Evolutionary conservation across 2,113 vertebrate genomes (phyloP).

Genomic region (Balaenoptera acutorostrata): DNA sequence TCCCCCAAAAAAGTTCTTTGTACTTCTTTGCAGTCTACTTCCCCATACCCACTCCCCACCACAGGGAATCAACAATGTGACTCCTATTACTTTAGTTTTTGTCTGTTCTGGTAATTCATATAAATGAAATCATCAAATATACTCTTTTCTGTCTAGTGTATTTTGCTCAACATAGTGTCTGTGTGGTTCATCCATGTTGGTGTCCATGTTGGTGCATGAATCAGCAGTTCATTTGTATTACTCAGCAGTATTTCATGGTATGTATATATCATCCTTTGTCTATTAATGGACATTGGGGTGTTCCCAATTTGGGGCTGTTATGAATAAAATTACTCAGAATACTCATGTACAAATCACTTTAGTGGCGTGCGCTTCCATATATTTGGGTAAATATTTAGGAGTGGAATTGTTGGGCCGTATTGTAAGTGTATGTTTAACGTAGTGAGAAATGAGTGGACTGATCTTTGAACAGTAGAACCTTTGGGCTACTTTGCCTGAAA

Average conservation of each 20-base stretch:
- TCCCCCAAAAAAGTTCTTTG: too few relatives aligned
- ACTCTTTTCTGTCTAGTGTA: neutral
- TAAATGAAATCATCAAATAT: neutral
- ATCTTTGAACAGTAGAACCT: neutral
- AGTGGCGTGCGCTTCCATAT: neutral
- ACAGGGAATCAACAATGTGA: neutral
- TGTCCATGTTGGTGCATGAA: neutral
- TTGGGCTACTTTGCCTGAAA: neutral
- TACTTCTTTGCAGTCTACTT: neutral
- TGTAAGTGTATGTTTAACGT: neutral
- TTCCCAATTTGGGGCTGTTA: neutral
- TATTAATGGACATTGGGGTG: neutral
- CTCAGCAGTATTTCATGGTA: neutral
- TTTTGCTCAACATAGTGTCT: neutral
- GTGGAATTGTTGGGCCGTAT: neutral
- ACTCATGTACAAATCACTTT: neutral
- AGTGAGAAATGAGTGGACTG: neutral
- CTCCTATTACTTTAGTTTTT: neutral
- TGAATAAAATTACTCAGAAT: neutral
- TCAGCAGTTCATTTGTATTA: neutral
- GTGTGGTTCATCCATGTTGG: neutral
- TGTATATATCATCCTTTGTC: neutral
- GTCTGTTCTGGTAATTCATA: neutral
- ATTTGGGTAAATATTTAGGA: neutral
- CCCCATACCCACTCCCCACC: neutral